A percentile compares a stretch with the other conserved stretches of the same genome.
These are phyloP conservation scores for Nudaria mundana DNA, from an alignment of 2,888 invertebrate species.

Conservation along the genomic window DNA sequence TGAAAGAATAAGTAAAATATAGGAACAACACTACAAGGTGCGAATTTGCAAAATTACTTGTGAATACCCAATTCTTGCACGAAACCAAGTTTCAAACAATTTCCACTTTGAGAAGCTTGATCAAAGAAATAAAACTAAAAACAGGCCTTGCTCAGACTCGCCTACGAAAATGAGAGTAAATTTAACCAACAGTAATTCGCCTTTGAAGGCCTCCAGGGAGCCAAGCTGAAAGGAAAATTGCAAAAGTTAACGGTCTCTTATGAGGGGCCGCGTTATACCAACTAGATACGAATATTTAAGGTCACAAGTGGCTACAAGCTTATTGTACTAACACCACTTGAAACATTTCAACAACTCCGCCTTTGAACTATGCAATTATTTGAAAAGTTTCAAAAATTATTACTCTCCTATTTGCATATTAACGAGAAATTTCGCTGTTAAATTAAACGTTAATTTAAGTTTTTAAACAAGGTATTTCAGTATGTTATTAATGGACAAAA, in stretches of 20 bases:
- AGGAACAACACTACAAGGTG: slow-evolving; percentile 46
- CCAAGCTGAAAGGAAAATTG: slow-evolving; percentile 69
- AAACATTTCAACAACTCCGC: slow-evolving; percentile 21
- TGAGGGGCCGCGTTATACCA: slow-evolving; percentile 61
- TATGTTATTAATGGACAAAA: neutral
- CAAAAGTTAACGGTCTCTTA: slow-evolving; percentile 75
- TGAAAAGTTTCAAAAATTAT: slow-evolving; percentile 33
- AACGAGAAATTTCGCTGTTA: slow-evolving; percentile 12
- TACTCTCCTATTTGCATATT: slow-evolving; percentile 20
- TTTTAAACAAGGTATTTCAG: neutral
- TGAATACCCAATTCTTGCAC: slow-evolving; percentile 69
- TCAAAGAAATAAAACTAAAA: slow-evolving; percentile 80
- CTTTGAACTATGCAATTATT: slow-evolving; percentile 38
- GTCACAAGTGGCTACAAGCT: slow-evolving; percentile 24
- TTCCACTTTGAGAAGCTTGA: slow-evolving; percentile 71
- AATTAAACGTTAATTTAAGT: neutral
- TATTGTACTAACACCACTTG: slow-evolving; percentile 23
- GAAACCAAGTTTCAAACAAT: slow-evolving; percentile 70
- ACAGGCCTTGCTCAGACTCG: slow-evolving; percentile 51
- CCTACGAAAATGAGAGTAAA: slow-evolving; percentile 71
- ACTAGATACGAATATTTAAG: slow-evolving; percentile 37
- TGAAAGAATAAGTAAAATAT: slow-evolving; percentile 19
- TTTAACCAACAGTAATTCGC: slow-evolving; percentile 77
- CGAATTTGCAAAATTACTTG: slow-evolving; percentile 69
- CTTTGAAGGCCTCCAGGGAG: slow-evolving; percentile 69